Evolutionary conservation across 2,888 invertebrate species (phyloP).

Genomic region (Hydraecia micacea): DNA sequence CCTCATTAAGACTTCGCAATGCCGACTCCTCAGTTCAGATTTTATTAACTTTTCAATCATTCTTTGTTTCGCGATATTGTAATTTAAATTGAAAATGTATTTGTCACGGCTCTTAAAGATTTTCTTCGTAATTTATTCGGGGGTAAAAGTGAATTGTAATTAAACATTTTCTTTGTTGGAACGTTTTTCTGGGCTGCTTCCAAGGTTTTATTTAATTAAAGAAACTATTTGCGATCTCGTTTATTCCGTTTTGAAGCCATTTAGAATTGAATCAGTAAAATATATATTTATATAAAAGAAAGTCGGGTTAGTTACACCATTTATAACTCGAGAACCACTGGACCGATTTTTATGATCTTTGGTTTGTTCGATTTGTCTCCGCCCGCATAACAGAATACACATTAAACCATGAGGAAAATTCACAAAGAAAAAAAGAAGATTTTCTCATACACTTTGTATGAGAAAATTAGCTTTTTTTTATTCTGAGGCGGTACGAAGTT

Average conservation of each 20-base stretch:
- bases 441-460: no score
- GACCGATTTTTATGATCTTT: no score
- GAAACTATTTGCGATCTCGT: constrained; percentile 10
- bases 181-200: constrained; percentile 7
- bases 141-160: constrained; percentile 41
- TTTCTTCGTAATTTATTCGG: constrained; percentile 20
- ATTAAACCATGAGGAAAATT: no score
- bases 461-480: no score
- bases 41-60: constrained; percentile 34
- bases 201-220: constrained; percentile 16
- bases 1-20: constrained; percentile 52
- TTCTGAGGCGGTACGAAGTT: no score
- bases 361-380: no score
- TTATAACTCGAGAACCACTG: no score
- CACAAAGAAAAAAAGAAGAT: no score
- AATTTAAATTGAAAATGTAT: constrained; percentile 51
- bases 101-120: constrained; percentile 26
- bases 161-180: constrained; percentile 30
- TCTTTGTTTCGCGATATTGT: constrained; percentile 38
- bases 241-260: neutral
- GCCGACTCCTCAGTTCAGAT: constrained; percentile 16
- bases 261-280: neutral
- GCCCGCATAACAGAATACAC: no score
- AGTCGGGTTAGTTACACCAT: no score
- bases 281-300: no score